phyloP scores from a whole-genome alignment of 2,888 invertebrate species.

The Drosophila subquinaria region DNA sequence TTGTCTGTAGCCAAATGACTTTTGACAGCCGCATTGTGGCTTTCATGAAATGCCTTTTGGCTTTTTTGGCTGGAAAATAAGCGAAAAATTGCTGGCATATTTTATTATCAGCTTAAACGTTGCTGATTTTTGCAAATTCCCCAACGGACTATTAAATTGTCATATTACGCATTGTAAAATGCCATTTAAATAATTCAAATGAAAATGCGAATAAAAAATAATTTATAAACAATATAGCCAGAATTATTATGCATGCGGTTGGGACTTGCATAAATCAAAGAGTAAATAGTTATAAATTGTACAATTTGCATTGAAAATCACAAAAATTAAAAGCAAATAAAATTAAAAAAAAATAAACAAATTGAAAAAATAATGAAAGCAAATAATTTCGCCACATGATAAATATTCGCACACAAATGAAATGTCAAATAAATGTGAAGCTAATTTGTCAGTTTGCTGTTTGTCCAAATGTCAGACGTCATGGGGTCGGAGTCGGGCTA shows the following conservation, averaged over 20 bases:
- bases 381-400: constrained; percentile 15
- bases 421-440: constrained; percentile 67
- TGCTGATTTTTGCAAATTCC: constrained; percentile 28
- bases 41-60: constrained; percentile 13
- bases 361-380: constrained; percentile 11
- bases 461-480: constrained; percentile 23
- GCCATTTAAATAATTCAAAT: constrained; percentile 54
- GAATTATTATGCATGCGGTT: constrained; percentile 38
- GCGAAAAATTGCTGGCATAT: constrained; percentile 18
- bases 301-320: constrained; percentile 65
- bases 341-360: neutral
- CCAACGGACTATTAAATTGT: constrained; percentile 43
- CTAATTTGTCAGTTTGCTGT: constrained; percentile 72
- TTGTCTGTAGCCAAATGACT: constrained; percentile 27
- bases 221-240: constrained; percentile 14
- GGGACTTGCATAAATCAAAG: constrained; percentile 63
- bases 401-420: constrained; percentile 37
- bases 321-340: constrained; percentile 57
- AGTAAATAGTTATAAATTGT: constrained; percentile 62
- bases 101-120: constrained; percentile 32
- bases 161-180: constrained; percentile 55
- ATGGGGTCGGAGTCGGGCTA: neutral
- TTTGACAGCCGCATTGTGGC: constrained; percentile 23
- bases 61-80: constrained; percentile 1
- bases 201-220: constrained; percentile 23